Conservation (phyloP, 2,113 vertebrate species). For the Lates calcarifer region DNA sequence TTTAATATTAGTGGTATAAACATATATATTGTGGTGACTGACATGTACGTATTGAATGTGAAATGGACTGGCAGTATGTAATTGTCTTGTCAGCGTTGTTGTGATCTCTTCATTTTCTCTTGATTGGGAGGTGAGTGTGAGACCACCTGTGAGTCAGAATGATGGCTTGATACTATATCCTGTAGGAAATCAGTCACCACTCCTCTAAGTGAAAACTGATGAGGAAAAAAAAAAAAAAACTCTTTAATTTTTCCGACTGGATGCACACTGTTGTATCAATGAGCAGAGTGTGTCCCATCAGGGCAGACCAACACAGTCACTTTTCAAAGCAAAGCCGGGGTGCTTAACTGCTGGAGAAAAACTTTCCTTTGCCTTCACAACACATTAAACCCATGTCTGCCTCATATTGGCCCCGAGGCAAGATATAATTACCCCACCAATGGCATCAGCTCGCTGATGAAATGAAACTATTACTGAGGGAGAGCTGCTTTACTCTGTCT, state of each 20-base stretch:
- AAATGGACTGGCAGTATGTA: slow-evolving; percentile 34
- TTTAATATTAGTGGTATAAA: slow-evolving; percentile 16
- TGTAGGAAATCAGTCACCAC: slow-evolving; percentile 48
- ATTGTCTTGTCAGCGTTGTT: slow-evolving; percentile 49
- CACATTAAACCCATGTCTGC: slow-evolving; percentile 67
- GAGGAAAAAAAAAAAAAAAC: not conserved
- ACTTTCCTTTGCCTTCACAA: slow-evolving; percentile 60
- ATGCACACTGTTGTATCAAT: slow-evolving; percentile 41
- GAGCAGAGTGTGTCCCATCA: slow-evolving; percentile 34
- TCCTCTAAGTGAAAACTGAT: slow-evolving; percentile 39
- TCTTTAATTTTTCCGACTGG: slow-evolving; percentile 13
- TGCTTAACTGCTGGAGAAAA: slow-evolving; percentile 37
- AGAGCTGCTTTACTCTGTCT: slow-evolving; percentile 29
- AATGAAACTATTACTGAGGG: slow-evolving; percentile 59
- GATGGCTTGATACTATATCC: slow-evolving; percentile 49
- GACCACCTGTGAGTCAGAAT: slow-evolving; percentile 47
- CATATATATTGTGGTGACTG: slow-evolving; percentile 2
- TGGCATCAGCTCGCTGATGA: slow-evolving; percentile 56
- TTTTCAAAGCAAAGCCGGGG: slow-evolving; percentile 42
- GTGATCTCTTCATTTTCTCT: slow-evolving; percentile 45
- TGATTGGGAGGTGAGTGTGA: slow-evolving; percentile 39
- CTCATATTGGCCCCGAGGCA: slow-evolving; percentile 62
- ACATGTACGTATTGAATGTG: not conserved
- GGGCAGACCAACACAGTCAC: slow-evolving; percentile 41
- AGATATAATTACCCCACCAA: slow-evolving; percentile 68